Evolutionary conservation across 2,888 invertebrate genomes (phyloP).

Genomic region (Salpingus planirostris): DNA sequence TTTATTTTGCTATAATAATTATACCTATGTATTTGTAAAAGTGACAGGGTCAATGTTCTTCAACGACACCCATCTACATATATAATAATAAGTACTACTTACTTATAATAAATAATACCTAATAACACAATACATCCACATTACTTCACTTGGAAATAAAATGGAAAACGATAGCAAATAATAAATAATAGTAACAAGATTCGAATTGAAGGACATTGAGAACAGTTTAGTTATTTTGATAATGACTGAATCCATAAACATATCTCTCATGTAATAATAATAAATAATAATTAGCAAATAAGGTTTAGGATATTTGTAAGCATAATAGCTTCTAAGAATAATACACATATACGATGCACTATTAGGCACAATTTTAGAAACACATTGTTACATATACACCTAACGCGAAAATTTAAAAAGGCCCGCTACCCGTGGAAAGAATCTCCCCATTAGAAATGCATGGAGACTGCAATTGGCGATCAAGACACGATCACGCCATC

Average conservation of each 20-base stretch:
- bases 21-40: constrained; percentile 10
- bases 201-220: constrained; percentile 12
- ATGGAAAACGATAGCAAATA: too few relatives aligned
- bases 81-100: too few relatives aligned
- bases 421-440: too few relatives aligned
- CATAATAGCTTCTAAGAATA: too few relatives aligned
- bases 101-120: not conserved
- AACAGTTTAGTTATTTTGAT: constrained; percentile 14
- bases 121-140: not conserved
- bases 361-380: constrained; percentile 26
- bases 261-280: constrained; percentile 24
- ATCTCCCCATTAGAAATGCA: too few relatives aligned
- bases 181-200: not conserved
- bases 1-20: constrained; percentile 14
- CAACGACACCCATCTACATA: too few relatives aligned
- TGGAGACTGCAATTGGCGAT: too few relatives aligned
- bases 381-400: constrained; percentile 37
- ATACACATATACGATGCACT: constrained; percentile 26
- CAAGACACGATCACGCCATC: too few relatives aligned
- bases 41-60: constrained; percentile 14
- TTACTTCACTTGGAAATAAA: too few relatives aligned
- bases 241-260: constrained; percentile 31
- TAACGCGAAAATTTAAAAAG: too few relatives aligned
- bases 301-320: constrained; percentile 11
- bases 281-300: constrained; percentile 13